Evolutionary conservation across 2,797 vertebrate species (phyloP).

Genomic region (Limosa lapponica): DNA sequence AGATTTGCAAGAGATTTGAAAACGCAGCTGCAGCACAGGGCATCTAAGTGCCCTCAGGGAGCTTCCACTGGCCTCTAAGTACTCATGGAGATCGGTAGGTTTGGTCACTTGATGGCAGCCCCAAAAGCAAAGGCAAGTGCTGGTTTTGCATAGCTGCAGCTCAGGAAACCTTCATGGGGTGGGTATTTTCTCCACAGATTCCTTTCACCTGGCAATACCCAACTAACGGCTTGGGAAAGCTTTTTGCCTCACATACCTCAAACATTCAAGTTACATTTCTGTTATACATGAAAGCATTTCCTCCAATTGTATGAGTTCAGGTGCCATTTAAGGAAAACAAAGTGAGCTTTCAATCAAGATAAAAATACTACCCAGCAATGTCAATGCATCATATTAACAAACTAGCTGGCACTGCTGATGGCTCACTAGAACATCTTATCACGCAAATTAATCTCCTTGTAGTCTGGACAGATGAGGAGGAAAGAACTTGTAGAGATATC

Average conservation of each 20-base stretch:
- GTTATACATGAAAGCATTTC: not conserved
- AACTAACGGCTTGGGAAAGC: not conserved
- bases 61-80: not conserved
- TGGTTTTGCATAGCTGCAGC: not conserved
- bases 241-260: not conserved
- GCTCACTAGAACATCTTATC: not conserved
- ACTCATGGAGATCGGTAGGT: rapidly evolving
- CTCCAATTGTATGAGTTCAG: slow-evolving; percentile 5
- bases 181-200: not conserved
- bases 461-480: not conserved
- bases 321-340: not conserved
- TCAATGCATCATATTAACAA: not conserved
- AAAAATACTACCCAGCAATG: not conserved
- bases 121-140: not conserved
- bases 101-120: not conserved
- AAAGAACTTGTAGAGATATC: not conserved
- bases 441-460: not conserved
- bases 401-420: not conserved
- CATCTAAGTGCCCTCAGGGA: not conserved
- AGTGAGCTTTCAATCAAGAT: not conserved
- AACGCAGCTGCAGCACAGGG: not conserved
- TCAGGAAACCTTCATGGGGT: not conserved
- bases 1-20: not conserved
- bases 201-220: not conserved
- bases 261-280: not conserved